These are phyloP conservation scores for Lanistes nyassanus DNA, from an alignment of 1,140 invertebrate species.

Conservation along the genomic window DNA sequence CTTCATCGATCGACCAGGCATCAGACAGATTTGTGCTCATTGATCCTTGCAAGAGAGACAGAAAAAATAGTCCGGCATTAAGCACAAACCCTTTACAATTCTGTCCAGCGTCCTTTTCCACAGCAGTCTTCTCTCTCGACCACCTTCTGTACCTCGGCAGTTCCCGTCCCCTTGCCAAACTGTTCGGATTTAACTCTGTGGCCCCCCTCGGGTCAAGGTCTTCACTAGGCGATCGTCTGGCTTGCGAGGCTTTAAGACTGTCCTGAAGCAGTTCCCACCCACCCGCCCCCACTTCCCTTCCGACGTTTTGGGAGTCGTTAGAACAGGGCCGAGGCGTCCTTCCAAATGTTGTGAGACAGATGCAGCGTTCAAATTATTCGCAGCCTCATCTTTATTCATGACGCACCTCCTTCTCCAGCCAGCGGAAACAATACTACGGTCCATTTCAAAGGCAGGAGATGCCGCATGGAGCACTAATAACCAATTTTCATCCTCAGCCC, in stretches of 20 bases:
- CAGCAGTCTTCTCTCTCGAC: background rate
- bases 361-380: slow-evolving; percentile 5
- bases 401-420: slow-evolving; percentile 4
- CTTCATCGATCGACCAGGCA: slow-evolving; percentile 8
- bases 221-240: no score
- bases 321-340: background rate
- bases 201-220: no score
- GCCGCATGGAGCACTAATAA: slow-evolving; percentile 11
- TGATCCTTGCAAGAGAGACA: slow-evolving; percentile 4
- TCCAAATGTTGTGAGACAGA: slow-evolving; percentile 6
- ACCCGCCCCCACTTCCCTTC: background rate
- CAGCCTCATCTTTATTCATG: slow-evolving; percentile 18
- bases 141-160: no score
- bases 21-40: slow-evolving; percentile 21
- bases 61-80: slow-evolving; percentile 15
- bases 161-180: no score
- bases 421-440: background rate
- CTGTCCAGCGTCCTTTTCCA: background rate
- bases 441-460: slow-evolving; percentile 4
- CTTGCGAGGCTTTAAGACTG: no score
- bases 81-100: slow-evolving; percentile 7
- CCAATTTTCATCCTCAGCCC: background rate
- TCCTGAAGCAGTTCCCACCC: no score
- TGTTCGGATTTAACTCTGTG: no score
- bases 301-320: slow-evolving; percentile 16